phyloP scores from a whole-genome alignment of 2,888 invertebrate species.

The Perithous albicinctus region DNA sequence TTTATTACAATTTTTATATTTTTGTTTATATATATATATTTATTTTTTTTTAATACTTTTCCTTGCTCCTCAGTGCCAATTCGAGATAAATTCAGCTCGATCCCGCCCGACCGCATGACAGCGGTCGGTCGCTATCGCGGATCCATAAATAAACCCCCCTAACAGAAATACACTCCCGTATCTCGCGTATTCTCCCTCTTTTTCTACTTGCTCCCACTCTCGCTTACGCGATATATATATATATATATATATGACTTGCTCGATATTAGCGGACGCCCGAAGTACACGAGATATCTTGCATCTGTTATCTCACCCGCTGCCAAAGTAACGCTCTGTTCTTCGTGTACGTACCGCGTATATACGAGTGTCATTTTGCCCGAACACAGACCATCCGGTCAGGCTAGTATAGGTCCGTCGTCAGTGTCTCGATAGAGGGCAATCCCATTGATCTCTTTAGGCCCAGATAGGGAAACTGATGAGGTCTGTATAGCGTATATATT shows the following conservation, averaged over 20 bases:
- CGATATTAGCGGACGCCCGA: conserved; percentile 74
- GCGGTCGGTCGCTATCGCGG: conserved; percentile 74
- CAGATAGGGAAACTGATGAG: not conserved
- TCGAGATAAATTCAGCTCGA: conserved; percentile 64
- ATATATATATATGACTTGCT: conserved; percentile 61
- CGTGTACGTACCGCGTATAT: conserved; percentile 16
- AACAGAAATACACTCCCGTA: conserved; percentile 79
- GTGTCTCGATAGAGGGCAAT: not conserved
- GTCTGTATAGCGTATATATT: no score
- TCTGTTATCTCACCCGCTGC: conserved; percentile 73
- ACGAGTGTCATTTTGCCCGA: conserved; percentile 1
- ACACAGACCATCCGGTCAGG: not conserved
- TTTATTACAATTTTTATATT: conserved; percentile 24
- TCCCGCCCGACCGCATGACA: conserved; percentile 60
- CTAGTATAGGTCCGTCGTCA: not conserved
- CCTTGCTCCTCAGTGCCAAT: conserved; percentile 41
- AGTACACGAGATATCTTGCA: conserved; percentile 72
- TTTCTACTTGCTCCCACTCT: not conserved
- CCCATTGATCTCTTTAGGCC: not conserved
- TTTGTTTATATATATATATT: conserved; percentile 23
- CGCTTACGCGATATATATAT: no score
- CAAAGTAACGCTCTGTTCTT: conserved; percentile 44
- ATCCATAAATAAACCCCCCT: conserved; percentile 78
- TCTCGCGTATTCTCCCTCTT: conserved; percentile 65
- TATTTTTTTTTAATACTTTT: conserved; percentile 38